Conservation (phyloP, 2,113 vertebrate species). For the Eudyptes chrysolophus region DNA sequence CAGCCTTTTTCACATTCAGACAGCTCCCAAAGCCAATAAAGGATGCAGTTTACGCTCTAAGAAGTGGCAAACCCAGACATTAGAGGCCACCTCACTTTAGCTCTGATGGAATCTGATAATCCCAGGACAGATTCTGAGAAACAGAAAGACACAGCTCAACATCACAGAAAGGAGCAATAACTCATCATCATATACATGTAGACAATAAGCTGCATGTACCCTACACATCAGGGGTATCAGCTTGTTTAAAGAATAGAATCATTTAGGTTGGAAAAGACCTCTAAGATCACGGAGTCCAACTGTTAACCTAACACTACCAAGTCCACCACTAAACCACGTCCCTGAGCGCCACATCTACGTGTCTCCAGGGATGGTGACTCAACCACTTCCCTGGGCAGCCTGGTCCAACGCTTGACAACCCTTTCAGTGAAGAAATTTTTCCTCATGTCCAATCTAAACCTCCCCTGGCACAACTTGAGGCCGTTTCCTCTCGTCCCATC, state of each 20-base stretch:
- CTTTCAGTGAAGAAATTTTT: background rate
- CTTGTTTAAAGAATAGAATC: background rate
- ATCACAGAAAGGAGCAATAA: background rate
- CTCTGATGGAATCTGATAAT: background rate
- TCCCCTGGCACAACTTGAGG: background rate
- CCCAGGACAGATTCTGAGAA: background rate
- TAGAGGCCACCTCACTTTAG: background rate
- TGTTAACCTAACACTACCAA: background rate
- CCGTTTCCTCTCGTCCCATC: accelerated
- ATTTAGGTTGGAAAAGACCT: background rate
- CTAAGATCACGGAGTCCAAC: background rate
- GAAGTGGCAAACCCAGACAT: background rate
- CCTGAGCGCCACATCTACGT: accelerated
- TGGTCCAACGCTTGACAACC: background rate
- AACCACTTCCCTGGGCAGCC: background rate
- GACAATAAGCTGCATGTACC: background rate
- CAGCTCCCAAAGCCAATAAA: background rate
- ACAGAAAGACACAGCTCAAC: background rate
- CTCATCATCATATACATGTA: background rate
- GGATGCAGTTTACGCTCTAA: background rate
- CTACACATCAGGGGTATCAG: background rate
- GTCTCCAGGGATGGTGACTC: background rate
- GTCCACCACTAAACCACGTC: background rate
- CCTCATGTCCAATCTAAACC: background rate
- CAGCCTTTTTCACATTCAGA: background rate